Conservation (phyloP, 2,797 vertebrate species). For the Acipenser oxyrinchus region DNA sequence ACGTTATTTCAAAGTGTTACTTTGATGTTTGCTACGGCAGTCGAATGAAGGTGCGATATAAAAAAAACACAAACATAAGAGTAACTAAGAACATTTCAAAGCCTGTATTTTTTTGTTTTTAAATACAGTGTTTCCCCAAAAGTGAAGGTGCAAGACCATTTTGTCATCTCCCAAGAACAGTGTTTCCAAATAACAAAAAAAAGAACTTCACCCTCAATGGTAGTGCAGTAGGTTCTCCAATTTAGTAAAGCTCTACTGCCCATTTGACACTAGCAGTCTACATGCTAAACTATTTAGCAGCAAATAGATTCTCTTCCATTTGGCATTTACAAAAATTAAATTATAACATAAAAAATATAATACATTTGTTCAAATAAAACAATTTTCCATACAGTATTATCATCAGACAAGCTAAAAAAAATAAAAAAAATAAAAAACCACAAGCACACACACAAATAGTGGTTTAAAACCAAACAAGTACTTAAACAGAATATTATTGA, state of each 20-base stretch:
- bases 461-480: slow-evolving; percentile 46
- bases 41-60: slow-evolving; percentile 21
- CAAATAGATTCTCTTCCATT: slow-evolving; percentile 63
- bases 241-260: slow-evolving; percentile 59
- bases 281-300: slow-evolving; percentile 68
- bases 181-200: slow-evolving; percentile 57
- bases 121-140: slow-evolving; percentile 67
- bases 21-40: slow-evolving; percentile 44
- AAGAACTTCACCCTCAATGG: slow-evolving; percentile 55
- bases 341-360: slow-evolving; percentile 73
- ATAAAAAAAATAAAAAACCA: slow-evolving; percentile 27
- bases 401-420: slow-evolving; percentile 65
- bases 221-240: slow-evolving; percentile 64
- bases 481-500: slow-evolving; percentile 43
- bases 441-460: slow-evolving; percentile 40
- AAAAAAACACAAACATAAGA: slow-evolving; percentile 44
- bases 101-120: slow-evolving; percentile 20
- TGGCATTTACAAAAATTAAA: slow-evolving; percentile 77
- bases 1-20: slow-evolving; percentile 53
- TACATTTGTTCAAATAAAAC: slow-evolving; percentile 74
- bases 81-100: slow-evolving; percentile 35
- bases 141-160: slow-evolving; percentile 70
- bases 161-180: slow-evolving; percentile 63
- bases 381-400: slow-evolving; percentile 71
- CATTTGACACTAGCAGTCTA: slow-evolving; percentile 65